Percentiles rank a stretch among this genome's conserved stretches.
Conservation (phyloP, 2,113 vertebrate species). For the Pterocles orientalis region DNA sequence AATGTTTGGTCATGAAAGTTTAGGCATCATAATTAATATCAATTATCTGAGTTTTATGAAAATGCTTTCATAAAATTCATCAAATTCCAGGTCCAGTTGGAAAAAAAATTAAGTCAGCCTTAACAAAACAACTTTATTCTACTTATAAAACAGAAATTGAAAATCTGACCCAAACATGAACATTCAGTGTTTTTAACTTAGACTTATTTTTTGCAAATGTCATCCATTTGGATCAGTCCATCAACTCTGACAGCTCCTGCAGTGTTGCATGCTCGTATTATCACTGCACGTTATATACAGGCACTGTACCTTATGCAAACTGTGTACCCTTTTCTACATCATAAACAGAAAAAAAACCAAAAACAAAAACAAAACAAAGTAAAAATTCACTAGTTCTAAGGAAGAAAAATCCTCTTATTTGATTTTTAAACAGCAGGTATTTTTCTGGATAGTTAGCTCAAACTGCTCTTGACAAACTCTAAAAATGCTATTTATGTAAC, state of each 20-base stretch:
- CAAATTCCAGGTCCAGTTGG: background rate
- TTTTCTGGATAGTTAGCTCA: slow-evolving; percentile 27
- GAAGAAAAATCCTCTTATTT: background rate
- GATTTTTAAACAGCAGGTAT: background rate
- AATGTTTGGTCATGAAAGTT: slow-evolving; percentile 32
- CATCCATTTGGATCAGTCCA: slow-evolving; percentile 65
- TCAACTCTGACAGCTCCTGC: slow-evolving; percentile 68
- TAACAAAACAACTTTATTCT: slow-evolving; percentile 30
- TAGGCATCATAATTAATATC: background rate
- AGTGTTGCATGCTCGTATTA: background rate
- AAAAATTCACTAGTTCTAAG: slow-evolving; percentile 14
- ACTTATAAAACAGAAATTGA: slow-evolving; percentile 33
- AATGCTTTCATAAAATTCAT: slow-evolving; percentile 36
- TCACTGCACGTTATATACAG: background rate
- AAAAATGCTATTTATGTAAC: background rate
- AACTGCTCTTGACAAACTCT: slow-evolving; percentile 6
- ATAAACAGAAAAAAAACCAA: background rate
- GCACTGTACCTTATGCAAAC: background rate
- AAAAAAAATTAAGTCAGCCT: background rate
- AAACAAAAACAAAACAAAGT: background rate
- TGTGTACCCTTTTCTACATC: background rate
- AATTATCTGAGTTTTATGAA: slow-evolving; percentile 20
- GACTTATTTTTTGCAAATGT: background rate
- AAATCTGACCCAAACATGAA: slow-evolving; percentile 3
- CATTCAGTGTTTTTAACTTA: background rate